Percentiles rank a stretch among this genome's conserved stretches.
Evolutionary conservation across 2,113 vertebrate species (phyloP).

Genomic region (Pyxicephalus adspersus): DNA sequence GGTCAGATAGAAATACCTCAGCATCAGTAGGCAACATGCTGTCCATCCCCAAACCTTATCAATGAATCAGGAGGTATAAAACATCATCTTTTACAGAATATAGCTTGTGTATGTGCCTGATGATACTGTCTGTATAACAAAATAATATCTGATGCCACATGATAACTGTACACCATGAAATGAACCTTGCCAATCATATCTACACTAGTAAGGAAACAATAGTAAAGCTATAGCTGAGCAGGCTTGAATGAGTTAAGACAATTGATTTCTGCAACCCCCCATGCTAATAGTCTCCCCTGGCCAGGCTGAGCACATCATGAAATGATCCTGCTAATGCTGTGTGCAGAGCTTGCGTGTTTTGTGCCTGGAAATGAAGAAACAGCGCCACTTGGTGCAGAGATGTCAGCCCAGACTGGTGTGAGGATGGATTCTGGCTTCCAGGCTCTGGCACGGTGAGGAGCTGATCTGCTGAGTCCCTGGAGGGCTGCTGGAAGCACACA

Average conservation of each 20-base stretch:
- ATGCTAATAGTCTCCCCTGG: constrained; percentile 17
- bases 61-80: too few species aligned
- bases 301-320: constrained; percentile 21
- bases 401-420: constrained; percentile 48
- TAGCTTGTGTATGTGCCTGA: too few species aligned
- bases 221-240: not conserved
- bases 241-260: not conserved
- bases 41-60: too few species aligned
- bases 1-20: too few species aligned
- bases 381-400: constrained; percentile 54
- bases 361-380: constrained; percentile 42
- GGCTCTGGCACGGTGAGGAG: constrained; percentile 48
- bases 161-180: too few species aligned
- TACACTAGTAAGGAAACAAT: too few species aligned
- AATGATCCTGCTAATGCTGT: constrained; percentile 31
- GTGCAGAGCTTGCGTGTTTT: constrained; percentile 31
- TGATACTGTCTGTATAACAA: too few species aligned
- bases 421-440: constrained; percentile 50
- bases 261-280: constrained; percentile 12
- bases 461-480: constrained; percentile 30
- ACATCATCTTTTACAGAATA: too few species aligned
- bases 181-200: too few species aligned
- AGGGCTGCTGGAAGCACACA: constrained; percentile 28
- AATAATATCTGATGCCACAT: too few species aligned
- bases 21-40: too few species aligned